Evolutionary conservation across 1,140 invertebrate species (phyloP).

Genomic region (Cydia splendana): DNA sequence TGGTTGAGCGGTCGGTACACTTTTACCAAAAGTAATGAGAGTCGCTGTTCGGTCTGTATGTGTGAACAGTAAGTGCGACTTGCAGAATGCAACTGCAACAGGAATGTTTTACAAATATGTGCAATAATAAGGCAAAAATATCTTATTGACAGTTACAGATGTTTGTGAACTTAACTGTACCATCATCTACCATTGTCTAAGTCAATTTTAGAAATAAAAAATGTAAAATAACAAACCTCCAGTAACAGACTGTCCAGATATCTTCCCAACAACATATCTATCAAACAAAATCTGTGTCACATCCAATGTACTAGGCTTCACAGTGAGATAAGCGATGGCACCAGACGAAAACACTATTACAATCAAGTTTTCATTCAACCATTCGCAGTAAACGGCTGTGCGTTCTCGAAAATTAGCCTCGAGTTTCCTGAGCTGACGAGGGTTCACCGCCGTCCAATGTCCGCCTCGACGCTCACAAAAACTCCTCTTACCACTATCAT

Average conservation of each 20-base stretch:
- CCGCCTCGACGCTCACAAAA: conserved; percentile 63
- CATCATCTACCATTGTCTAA: not conserved
- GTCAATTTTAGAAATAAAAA: conserved; percentile 18
- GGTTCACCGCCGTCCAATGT: conserved; percentile 52
- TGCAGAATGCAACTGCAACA: conserved; percentile 61
- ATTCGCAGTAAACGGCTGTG: conserved; percentile 59
- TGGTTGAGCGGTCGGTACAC: conserved; percentile 46
- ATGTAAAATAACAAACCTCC: conserved; percentile 51
- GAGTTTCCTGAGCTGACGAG: conserved; percentile 61
- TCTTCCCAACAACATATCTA: conserved; percentile 69
- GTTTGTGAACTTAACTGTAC: no score
- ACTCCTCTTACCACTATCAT: conserved; percentile 61
- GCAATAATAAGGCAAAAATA: no score
- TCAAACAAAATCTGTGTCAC: conserved; percentile 70
- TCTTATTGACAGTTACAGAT: no score
- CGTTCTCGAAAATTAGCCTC: conserved; percentile 63
- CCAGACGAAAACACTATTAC: conserved; percentile 69
- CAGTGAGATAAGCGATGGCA: conserved; percentile 62
- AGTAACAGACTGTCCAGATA: conserved; percentile 59
- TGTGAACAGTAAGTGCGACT: conserved; percentile 61
- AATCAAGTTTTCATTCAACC: conserved; percentile 57
- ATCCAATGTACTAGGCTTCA: conserved; percentile 63
- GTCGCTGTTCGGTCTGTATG: conserved; percentile 63
- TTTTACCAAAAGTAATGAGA: conserved; percentile 65
- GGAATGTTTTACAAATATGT: no score